phyloP scores from a whole-genome alignment of 2,113 vertebrate genomes.

The Manacus vitellinus region DNA sequence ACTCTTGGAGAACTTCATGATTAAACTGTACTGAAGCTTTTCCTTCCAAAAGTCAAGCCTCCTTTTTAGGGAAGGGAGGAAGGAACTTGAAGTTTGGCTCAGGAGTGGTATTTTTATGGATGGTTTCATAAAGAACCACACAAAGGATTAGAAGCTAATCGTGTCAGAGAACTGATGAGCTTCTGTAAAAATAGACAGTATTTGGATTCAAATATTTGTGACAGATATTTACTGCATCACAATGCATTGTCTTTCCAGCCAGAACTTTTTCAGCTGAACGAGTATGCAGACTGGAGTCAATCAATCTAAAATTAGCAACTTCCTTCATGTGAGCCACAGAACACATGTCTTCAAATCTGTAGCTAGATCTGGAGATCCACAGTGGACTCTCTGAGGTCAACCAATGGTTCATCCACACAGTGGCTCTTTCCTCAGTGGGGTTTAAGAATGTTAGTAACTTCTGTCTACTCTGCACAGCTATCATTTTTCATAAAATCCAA shows the following conservation, averaged over 20 bases:
- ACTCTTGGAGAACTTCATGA: neutral
- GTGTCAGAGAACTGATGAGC: conserved; percentile 12
- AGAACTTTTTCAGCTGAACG: neutral
- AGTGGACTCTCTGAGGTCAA: neutral
- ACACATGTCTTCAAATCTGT: neutral
- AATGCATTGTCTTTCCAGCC: conserved; percentile 18
- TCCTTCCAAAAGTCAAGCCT: neutral
- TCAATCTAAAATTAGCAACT: neutral
- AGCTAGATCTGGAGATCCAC: neutral
- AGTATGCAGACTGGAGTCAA: conserved; percentile 7
- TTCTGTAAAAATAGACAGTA: conserved; percentile 55
- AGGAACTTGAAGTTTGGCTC: conserved; percentile 18
- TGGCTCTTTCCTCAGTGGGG: neutral
- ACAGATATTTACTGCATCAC: conserved; percentile 29
- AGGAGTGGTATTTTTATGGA: neutral
- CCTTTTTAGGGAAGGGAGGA: neutral
- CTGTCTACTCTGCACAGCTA: neutral
- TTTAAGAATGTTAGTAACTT: neutral
- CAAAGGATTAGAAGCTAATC: conserved; percentile 2
- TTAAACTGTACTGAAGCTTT: neutral
- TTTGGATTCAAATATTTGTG: conserved; percentile 37
- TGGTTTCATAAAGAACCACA: neutral
- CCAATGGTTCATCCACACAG: neutral
- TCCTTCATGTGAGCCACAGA: neutral
- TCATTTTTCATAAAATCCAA: neutral